These are phyloP conservation scores for Diadegma fenestrale DNA, from an alignment of 2,888 invertebrate species.

Conservation along the genomic window DNA sequence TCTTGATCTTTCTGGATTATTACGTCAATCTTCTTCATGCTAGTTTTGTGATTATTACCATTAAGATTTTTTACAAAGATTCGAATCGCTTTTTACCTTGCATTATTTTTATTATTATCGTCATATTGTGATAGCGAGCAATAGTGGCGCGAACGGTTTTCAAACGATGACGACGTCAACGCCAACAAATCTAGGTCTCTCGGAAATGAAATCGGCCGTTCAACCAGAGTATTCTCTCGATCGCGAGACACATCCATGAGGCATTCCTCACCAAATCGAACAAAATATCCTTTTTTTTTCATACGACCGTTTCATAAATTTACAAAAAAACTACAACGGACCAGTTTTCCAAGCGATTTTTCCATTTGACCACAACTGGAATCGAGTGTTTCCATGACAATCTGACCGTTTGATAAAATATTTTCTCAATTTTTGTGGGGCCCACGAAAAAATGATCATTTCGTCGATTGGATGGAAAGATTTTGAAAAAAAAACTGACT, in stretches of 20 bases:
- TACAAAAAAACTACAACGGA: neutral
- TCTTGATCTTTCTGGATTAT: constrained; percentile 50
- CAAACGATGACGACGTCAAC: constrained; percentile 36
- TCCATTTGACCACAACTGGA: neutral
- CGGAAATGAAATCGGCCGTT: constrained; percentile 65
- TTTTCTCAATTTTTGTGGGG: neutral
- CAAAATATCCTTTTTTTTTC: neutral
- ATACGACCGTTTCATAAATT: neutral
- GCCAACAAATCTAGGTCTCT: constrained; percentile 62
- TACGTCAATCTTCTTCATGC: constrained; percentile 44
- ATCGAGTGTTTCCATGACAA: neutral
- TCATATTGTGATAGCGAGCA: constrained; percentile 35
- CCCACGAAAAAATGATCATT: neutral
- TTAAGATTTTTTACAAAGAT: neutral
- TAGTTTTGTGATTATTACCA: constrained; percentile 10
- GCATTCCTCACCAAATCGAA: neutral
- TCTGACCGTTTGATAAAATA: neutral
- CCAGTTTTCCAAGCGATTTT: neutral
- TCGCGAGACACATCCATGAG: constrained; percentile 52
- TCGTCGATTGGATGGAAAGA: neutral
- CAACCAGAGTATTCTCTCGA: constrained; percentile 52
- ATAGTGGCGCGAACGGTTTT: constrained; percentile 19
- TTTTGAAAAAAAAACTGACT: too few relatives aligned
- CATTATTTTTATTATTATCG: constrained; percentile 30
- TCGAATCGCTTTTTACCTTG: neutral